These are phyloP conservation scores for Anguilla japonica DNA, from an alignment of 2,113 vertebrate genomes.

Conservation along the genomic window DNA sequence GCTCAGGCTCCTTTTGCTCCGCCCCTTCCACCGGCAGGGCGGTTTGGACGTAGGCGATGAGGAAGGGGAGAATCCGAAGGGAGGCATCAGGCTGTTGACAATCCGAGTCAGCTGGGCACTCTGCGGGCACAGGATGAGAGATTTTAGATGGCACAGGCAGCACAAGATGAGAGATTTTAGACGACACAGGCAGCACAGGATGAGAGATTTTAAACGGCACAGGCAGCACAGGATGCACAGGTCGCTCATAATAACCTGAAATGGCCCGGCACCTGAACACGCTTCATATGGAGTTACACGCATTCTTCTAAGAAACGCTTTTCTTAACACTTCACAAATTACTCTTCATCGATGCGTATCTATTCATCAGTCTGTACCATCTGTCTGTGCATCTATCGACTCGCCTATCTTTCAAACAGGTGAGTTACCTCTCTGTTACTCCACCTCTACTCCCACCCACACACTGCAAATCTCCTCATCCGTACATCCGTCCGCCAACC, in stretches of 20 bases:
- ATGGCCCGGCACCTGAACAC: background rate
- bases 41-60: slow-evolving; percentile 75
- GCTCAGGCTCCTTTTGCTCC: slow-evolving; percentile 66
- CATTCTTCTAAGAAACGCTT: background rate
- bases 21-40: slow-evolving; percentile 60
- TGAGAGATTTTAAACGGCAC: no score
- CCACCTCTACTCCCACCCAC: no score
- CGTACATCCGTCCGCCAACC: background rate
- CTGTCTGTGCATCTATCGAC: background rate
- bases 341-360: background rate
- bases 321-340: background rate
- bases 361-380: background rate
- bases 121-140: slow-evolving; percentile 62
- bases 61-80: slow-evolving; percentile 76
- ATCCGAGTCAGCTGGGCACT: slow-evolving; percentile 89
- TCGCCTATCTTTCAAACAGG: background rate
- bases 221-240: no score
- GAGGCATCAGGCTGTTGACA: slow-evolving; percentile 85
- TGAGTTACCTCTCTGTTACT: background rate
- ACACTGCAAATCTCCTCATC: background rate
- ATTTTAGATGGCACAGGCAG: background rate
- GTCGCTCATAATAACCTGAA: no score
- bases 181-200: no score
- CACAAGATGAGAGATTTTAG: no score
- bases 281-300: background rate